Base-by-base conservation (phyloP, 2,797 vertebrate genomes). In the Rhyacichthys aspro region DNA sequence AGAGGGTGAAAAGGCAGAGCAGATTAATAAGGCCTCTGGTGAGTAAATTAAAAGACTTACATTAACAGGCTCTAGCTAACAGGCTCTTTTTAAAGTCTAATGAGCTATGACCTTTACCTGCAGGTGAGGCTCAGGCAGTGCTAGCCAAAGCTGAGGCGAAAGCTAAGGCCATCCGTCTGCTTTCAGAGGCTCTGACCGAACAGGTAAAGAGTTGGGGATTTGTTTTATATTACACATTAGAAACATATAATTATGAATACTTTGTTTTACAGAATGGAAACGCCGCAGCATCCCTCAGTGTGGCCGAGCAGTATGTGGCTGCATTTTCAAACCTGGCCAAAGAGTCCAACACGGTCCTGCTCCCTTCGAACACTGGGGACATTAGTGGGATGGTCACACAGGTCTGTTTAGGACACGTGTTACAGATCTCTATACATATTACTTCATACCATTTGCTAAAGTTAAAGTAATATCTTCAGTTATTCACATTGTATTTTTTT, bases 251-350 rank as follows among this genome's bases (percentile, higher is more conserved):
- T 19, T 0, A 16, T 53, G 1, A 36, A 8, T 48, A 11, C 36
- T 5, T 42, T 36, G 5, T 61, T 8, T 1, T 42, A 4, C 79
- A 99, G 97, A 95, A 96, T 0, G 96, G 97, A 75, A 89, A 92
- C 0, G 93, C 95, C 0, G 95, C 97, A 0, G 97, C 96, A 3
- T 98, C 95, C 0, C 85, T 98, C 0, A 94, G 86, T 0, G 94
- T 99, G 71, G 97, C 97, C 0, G 97, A 98, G 76, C 97, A 98
- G 84, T 98, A 98, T 0, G 94, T 98, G 59, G 87, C 73, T 0
- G 96, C 96, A 0, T 98, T 98, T 91, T 95, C 95, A 67, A 95
- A 96, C 60, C 92, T 98, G 56, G 97, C 96, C 55, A 97, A 98
- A 81, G 93, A 97, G 70, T 92, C 94, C 72, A 98, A 98, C 90